A percentile compares a stretch with the other conserved stretches of the same genome.
Evolutionary conservation across 1,140 invertebrate genomes (phyloP).

Genomic region (Araneus ventricosus): DNA sequence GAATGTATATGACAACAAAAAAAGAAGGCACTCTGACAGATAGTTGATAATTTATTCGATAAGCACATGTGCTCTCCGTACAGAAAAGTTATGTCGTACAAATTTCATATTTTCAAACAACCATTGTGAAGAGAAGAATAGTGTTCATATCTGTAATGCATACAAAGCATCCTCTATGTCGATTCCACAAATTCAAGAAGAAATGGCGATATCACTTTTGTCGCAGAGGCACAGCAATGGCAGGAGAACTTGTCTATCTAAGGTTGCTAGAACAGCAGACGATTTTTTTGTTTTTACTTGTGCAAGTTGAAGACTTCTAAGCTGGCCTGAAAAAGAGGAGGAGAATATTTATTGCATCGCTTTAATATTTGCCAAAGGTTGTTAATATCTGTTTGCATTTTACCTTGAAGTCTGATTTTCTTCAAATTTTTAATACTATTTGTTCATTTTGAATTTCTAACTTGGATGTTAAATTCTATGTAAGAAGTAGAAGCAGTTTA

Average conservation of each 20-base stretch:
- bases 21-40: not conserved
- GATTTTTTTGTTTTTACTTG: not conserved
- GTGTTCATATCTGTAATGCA: not conserved
- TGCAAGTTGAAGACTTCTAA: slow-evolving; percentile 26
- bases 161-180: not conserved
- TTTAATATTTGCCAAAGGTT: too few relatives aligned
- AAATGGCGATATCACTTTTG: not conserved
- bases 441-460: too few relatives aligned
- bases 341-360: not conserved
- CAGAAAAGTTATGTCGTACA: slow-evolving; percentile 14
- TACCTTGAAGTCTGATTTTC: too few relatives aligned
- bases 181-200: not conserved
- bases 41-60: not conserved
- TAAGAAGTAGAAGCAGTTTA: too few relatives aligned
- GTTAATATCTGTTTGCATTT: too few relatives aligned
- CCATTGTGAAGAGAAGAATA: not conserved
- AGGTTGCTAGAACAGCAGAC: not conserved
- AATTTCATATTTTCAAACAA: not conserved
- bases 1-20: too few relatives aligned
- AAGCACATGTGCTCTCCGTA: not conserved
- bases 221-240: slow-evolving; percentile 45
- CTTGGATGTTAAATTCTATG: too few relatives aligned
- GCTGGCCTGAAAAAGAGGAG: not conserved
- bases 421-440: too few relatives aligned
- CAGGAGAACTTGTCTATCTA: slow-evolving; percentile 34